phyloP scores from a whole-genome alignment of 2,888 invertebrate species.

The Nephrotoma appendiculata region DNA sequence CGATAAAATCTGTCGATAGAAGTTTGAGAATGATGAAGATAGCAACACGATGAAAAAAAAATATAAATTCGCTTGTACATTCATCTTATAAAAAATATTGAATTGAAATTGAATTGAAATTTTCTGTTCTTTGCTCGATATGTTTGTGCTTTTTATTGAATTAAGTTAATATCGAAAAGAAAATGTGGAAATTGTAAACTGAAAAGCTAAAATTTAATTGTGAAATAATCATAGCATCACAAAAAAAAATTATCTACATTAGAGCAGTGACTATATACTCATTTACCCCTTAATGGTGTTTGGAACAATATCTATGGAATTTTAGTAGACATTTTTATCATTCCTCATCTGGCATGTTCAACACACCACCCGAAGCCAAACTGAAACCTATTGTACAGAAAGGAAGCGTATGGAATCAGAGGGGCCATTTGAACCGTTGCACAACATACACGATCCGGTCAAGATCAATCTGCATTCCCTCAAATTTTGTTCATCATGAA shows the following conservation, averaged over 20 bases:
- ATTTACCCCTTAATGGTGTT: too few species aligned
- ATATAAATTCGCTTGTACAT: background rate
- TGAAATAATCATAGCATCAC: background rate
- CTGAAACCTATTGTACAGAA: too few species aligned
- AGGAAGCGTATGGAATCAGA: too few species aligned
- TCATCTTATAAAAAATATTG: background rate
- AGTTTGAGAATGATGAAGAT: background rate
- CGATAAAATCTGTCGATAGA: background rate
- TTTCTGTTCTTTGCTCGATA: background rate
- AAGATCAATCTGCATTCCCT: too few species aligned
- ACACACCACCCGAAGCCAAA: too few species aligned
- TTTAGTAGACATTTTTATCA: too few species aligned
- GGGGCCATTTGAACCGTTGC: too few species aligned
- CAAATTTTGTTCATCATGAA: too few species aligned
- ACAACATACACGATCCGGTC: too few species aligned
- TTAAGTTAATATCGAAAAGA: background rate
- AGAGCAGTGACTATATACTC: too few species aligned
- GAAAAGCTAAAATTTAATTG: background rate
- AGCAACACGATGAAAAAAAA: background rate
- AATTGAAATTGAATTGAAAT: background rate
- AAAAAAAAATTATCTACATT: background rate
- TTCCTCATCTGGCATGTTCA: too few species aligned
- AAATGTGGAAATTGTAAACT: background rate
- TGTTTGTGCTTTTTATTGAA: background rate
- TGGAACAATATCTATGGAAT: too few species aligned